These are phyloP conservation scores for Hydropotes inermis DNA, from an alignment of 2,113 vertebrate species.

Conservation along the genomic window DNA sequence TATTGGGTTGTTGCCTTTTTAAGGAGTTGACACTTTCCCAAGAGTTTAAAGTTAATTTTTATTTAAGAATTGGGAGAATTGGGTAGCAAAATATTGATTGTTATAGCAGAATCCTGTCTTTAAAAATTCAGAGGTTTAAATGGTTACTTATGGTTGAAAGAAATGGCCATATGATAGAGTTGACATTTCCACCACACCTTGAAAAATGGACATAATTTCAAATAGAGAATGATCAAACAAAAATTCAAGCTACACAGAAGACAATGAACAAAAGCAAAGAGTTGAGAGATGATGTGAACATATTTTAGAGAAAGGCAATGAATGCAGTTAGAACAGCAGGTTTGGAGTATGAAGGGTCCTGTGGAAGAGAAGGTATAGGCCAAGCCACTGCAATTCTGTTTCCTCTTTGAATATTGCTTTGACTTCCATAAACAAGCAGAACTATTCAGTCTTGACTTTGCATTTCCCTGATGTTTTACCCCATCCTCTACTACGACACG, in stretches of 20 bases:
- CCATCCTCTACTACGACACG: not conserved
- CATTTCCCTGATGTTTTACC: not conserved
- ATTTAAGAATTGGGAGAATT: not conserved
- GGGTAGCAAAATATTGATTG: not conserved
- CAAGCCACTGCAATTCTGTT: not conserved
- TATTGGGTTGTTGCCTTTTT: not conserved
- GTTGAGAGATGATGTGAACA: not conserved
- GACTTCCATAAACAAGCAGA: not conserved
- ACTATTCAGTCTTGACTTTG: not conserved
- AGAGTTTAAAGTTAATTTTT: not conserved
- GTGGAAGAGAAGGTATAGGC: not conserved
- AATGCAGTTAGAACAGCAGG: no score
- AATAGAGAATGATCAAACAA: not conserved
- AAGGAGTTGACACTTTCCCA: not conserved
- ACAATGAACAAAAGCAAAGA: not conserved
- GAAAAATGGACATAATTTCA: not conserved
- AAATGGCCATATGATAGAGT: not conserved
- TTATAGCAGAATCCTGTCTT: not conserved
- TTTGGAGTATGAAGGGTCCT: not conserved
- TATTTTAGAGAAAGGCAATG: not conserved
- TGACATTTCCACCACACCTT: not conserved
- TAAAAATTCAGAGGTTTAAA: not conserved
- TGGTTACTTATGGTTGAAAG: not conserved
- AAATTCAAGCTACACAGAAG: not conserved
- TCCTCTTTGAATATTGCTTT: not conserved